phyloP scores from a whole-genome alignment of 1,140 invertebrate genomes.

The Drosophila ananassae region DNA sequence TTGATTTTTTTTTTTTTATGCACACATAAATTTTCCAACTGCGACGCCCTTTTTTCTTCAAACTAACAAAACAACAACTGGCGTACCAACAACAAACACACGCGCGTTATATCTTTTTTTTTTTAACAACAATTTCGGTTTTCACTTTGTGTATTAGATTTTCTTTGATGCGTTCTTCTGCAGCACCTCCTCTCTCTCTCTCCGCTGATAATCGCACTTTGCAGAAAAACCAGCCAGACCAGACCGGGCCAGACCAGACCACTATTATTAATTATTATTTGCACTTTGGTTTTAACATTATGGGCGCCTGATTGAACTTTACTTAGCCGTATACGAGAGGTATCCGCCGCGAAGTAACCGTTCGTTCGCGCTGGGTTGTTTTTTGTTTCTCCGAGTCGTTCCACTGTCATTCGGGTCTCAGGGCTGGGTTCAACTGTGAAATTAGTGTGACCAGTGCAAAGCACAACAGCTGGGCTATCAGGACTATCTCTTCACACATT shows the following conservation, averaged over 20 bases:
- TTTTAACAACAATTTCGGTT: constrained; percentile 61
- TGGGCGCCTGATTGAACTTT: no score
- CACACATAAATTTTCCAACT: constrained; percentile 64
- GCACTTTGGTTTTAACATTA: no score
- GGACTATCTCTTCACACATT: no score
- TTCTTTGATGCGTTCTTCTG: constrained; percentile 41
- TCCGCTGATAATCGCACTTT: constrained; percentile 1
- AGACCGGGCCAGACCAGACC: not conserved
- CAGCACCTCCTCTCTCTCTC: not conserved
- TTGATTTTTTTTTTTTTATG: constrained; percentile 43
- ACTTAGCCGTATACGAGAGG: no score
- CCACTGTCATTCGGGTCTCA: no score
- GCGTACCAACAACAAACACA: constrained; percentile 16
- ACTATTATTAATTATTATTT: not conserved
- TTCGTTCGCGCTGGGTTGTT: no score
- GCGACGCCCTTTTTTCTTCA: constrained; percentile 73
- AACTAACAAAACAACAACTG: constrained; percentile 46
- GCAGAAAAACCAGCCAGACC: constrained; percentile 8
- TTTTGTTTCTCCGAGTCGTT: no score
- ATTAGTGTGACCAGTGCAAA: no score
- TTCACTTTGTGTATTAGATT: constrained; percentile 63
- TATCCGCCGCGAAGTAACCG: no score
- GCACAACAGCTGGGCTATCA: no score
- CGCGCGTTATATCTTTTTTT: not conserved
- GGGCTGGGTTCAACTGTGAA: no score